Evolutionary conservation across 1,140 invertebrate species (phyloP), one percentile per base, ranked within the genome.

Genomic region (Eriosoma lanigerum): DNA sequence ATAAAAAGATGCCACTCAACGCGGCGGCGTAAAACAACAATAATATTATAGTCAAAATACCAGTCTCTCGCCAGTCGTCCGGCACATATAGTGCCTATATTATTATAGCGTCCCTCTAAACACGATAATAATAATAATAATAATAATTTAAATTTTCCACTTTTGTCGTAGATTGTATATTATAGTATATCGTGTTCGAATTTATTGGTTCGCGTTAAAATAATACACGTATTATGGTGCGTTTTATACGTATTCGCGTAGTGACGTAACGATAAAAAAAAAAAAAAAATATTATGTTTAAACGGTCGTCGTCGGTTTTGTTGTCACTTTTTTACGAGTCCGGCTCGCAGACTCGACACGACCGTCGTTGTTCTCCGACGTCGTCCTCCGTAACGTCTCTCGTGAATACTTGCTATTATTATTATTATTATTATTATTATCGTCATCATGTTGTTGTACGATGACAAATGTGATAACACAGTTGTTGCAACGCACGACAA

Each of bases 1-100:
- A 68, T 68, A 68, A 68, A 68, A 68, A 58, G 44, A 76, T 76
- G 50, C 73, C 73, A 76, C 73, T 76, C 73, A 54, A 76, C 73
- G 48, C 12, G 32, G 24, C 48, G 24, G 70, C 48, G 29, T 13
- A 13, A 24, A 29, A 10, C 13, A 1, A 24, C 21, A n/a, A n/a
- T n/a, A n/a, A n/a, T n/a, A n/a, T n/a, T n/a, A n/a, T n/a, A 24
- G n/a, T 24, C n/a, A 48, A 68, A 68, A 48, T 24, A 68, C 66
- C 44, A 68, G 66, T 68, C 38, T 46, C 64, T 15, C 66, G 66
- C 66, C 24, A 68, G 66, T 68, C 44, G 66, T 21, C 46, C 66
- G 38, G 66, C 15, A 19, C 21, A 38, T 8, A 38, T 24, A n/a
- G 32, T 66, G 44, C 64, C 21, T 68, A 48, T 9, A 21, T 38